phyloP scores from a whole-genome alignment of 92 coral and sea anemone genomes.

The Hydrozoanthus gracilis region DNA sequence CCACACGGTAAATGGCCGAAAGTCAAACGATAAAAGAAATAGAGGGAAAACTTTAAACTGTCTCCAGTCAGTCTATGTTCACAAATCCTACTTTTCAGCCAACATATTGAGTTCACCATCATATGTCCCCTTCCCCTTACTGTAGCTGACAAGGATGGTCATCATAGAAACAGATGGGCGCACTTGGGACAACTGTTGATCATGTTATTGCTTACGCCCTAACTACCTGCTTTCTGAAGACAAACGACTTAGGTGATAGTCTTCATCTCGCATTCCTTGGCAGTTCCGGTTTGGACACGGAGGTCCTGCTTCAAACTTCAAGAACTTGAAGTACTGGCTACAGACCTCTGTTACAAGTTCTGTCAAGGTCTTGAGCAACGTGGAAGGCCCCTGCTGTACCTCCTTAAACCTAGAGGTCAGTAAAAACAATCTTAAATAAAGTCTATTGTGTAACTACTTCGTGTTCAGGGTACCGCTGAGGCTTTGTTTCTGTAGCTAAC shows the following conservation, averaged over 20 bases:
- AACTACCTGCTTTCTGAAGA: conserved; percentile 13
- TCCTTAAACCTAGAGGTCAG: conserved; percentile 48
- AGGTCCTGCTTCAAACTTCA: conserved; percentile 45
- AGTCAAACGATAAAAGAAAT: too few relatives aligned
- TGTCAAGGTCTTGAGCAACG: conserved; percentile 6
- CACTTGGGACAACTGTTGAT: too few relatives aligned
- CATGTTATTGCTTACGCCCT: background rate
- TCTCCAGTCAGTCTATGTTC: too few relatives aligned
- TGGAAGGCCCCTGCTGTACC: conserved; percentile 27
- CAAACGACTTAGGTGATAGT: background rate
- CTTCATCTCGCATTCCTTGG: conserved; percentile 33
- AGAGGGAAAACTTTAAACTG: too few relatives aligned
- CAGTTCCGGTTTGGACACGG: conserved; percentile 36
- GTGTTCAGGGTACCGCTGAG: too few relatives aligned
- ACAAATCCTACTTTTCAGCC: too few relatives aligned
- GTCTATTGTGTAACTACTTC: too few relatives aligned
- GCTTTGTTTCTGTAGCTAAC: too few relatives aligned
- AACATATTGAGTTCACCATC: too few relatives aligned
- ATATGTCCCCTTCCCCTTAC: background rate
- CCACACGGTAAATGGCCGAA: too few relatives aligned
- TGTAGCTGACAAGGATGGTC: too few relatives aligned
- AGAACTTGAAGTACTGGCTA: conserved; percentile 46
- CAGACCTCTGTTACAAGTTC: conserved; percentile 37
- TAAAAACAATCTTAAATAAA: background rate
- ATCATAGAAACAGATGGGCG: background rate